A percentile compares a stretch with the other conserved stretches of the same genome.
These are phyloP conservation scores for Paratilapia polleni DNA, from an alignment of 2,113 vertebrate species.

Conservation along the genomic window DNA sequence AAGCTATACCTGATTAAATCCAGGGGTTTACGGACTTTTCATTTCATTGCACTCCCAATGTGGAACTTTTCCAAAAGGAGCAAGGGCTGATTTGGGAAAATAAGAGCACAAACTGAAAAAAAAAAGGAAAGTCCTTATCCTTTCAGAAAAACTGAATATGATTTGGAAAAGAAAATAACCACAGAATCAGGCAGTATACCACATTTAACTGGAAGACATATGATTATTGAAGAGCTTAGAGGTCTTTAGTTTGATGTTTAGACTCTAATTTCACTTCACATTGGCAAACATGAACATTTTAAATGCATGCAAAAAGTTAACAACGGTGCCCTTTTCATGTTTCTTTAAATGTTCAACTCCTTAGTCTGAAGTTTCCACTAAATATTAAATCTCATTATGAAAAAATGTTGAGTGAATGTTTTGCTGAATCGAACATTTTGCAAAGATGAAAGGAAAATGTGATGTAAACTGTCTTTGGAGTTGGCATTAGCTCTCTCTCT, in stretches of 20 bases:
- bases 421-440: slow-evolving; percentile 43
- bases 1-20: slow-evolving; percentile 64
- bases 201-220: slow-evolving; percentile 22
- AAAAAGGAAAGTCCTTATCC: neutral
- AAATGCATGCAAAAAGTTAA: neutral
- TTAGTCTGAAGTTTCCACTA: slow-evolving; percentile 18
- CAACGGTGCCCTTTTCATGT: neutral
- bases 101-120: neutral
- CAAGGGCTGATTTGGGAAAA: slow-evolving; percentile 7
- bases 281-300: neutral
- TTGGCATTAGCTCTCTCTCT: slow-evolving; percentile 24
- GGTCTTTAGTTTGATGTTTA: slow-evolving; percentile 13
- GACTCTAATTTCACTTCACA: neutral
- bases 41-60: slow-evolving; percentile 41
- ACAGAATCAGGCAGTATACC: slow-evolving; percentile 2
- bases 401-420: slow-evolving; percentile 28
- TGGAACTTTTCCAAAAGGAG: slow-evolving; percentile 11
- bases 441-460: slow-evolving; percentile 61
- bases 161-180: slow-evolving; percentile 18
- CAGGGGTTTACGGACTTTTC: slow-evolving; percentile 42
- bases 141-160: slow-evolving; percentile 13
- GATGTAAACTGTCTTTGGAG: slow-evolving; percentile 61
- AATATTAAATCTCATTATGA: slow-evolving; percentile 18
- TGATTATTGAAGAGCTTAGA: neutral
- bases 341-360: neutral